These are phyloP conservation scores for Dicrurus megarhynchus DNA, from an alignment of 2,113 vertebrate genomes.

Conservation along the genomic window DNA sequence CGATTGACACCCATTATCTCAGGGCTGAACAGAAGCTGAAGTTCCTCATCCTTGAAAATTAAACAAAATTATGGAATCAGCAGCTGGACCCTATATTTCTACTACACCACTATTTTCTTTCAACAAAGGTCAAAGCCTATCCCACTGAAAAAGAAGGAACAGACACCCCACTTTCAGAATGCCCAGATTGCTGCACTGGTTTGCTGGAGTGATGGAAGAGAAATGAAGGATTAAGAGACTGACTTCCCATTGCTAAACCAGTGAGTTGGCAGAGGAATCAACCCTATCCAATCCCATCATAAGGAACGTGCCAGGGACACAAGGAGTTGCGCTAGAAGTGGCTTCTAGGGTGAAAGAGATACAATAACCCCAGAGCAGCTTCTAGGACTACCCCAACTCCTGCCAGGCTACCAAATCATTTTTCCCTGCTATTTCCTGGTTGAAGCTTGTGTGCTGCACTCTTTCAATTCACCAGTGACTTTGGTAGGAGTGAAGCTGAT, in stretches of 20 bases:
- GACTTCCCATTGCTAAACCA: background rate
- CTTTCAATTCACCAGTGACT: background rate
- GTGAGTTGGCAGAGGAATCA: background rate
- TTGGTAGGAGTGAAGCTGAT: background rate
- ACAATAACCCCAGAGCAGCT: background rate
- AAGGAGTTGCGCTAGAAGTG: background rate
- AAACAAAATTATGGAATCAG: background rate
- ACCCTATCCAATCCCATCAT: background rate
- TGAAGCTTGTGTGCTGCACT: background rate
- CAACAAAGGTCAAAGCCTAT: background rate
- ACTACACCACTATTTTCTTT: background rate
- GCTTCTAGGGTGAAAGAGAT: background rate
- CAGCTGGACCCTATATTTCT: background rate
- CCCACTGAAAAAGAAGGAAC: background rate
- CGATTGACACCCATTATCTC: background rate
- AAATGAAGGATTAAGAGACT: background rate
- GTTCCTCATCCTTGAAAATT: background rate
- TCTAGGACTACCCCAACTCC: background rate
- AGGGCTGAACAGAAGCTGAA: background rate
- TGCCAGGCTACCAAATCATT: background rate
- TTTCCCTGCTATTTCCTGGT: background rate
- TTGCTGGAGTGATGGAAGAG: background rate
- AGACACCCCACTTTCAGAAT: background rate
- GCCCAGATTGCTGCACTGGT: background rate
- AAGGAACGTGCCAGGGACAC: background rate